A percentile compares a stretch with the other conserved stretches of the same genome.
phyloP scores from a whole-genome alignment of 2,888 invertebrate genomes.

The Pegoplata infirma region DNA sequence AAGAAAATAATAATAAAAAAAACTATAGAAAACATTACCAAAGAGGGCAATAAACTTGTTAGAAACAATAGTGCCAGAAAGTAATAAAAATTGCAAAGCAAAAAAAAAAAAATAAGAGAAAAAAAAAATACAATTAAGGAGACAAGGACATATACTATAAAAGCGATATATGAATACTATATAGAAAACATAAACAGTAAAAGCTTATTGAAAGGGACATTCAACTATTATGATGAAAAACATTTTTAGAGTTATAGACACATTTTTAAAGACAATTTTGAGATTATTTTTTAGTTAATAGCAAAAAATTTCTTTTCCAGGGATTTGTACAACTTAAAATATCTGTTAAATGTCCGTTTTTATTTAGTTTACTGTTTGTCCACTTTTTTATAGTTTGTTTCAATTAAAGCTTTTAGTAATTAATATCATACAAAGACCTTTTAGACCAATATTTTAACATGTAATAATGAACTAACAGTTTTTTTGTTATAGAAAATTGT shows the following conservation, averaged over 20 bases:
- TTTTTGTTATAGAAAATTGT: conserved; percentile 12
- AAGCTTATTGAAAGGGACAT: background rate
- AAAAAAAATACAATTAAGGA: conserved; percentile 25
- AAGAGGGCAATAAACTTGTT: conserved; percentile 61
- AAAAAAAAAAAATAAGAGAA: conserved; percentile 15
- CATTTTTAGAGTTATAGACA: too few relatives aligned
- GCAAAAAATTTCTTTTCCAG: too few relatives aligned
- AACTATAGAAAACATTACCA: conserved; percentile 16
- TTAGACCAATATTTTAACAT: background rate
- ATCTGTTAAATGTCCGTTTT: too few relatives aligned
- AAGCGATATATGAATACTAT: too few relatives aligned
- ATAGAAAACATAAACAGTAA: background rate
- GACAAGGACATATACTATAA: conserved; percentile 33
- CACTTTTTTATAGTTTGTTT: background rate
- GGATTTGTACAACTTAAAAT: background rate
- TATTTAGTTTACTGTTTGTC: conserved; percentile 14
- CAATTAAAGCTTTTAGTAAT: conserved; percentile 12
- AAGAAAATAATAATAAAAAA: conserved; percentile 9
- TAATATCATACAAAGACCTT: conserved; percentile 12
- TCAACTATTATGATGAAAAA: too few relatives aligned
- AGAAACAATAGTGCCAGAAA: conserved; percentile 51
- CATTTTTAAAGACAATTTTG: too few relatives aligned
- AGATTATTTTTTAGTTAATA: too few relatives aligned
- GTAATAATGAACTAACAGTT: too few relatives aligned
- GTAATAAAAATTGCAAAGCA: conserved; percentile 49